Percentiles rank a stretch among this genome's conserved stretches.
These are phyloP conservation scores for Crossocerus cetratus DNA, from an alignment of 2,888 invertebrate species.

Conservation along the genomic window DNA sequence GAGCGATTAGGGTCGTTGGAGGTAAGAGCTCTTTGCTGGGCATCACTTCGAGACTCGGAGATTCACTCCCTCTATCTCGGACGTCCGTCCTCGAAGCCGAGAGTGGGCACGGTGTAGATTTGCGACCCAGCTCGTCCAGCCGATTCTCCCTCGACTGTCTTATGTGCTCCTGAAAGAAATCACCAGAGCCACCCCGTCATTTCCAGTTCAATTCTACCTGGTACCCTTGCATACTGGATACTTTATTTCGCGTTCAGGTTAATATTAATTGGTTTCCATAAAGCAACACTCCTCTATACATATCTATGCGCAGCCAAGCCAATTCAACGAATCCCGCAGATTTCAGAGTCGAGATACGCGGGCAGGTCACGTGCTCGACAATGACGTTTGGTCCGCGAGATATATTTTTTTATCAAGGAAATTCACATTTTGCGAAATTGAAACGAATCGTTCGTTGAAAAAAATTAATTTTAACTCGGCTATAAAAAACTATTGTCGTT, in stretches of 20 bases:
- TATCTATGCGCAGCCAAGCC: too few relatives aligned
- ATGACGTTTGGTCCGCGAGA: too few relatives aligned
- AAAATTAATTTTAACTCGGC: slow-evolving; percentile 22
- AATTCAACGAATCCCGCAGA: too few relatives aligned
- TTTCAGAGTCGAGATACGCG: too few relatives aligned
- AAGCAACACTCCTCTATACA: too few relatives aligned
- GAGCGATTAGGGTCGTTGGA: slow-evolving; percentile 57
- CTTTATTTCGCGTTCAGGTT: too few relatives aligned
- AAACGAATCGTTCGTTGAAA: background rate
- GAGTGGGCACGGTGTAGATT: slow-evolving; percentile 69
- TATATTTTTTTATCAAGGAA: too few relatives aligned
- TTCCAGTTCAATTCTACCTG: background rate
- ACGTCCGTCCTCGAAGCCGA: slow-evolving; percentile 66
- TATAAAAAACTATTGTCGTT: slow-evolving; percentile 7
- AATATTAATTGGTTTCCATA: too few relatives aligned
- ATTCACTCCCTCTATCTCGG: slow-evolving; percentile 68
- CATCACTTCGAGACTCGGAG: slow-evolving; percentile 70
- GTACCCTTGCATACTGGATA: too few relatives aligned
- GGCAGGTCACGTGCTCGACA: too few relatives aligned
- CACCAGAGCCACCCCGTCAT: slow-evolving; percentile 7
- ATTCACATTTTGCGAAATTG: too few relatives aligned
- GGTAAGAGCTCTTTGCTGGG: slow-evolving; percentile 70
- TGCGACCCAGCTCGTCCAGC: slow-evolving; percentile 82
- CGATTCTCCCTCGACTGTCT: slow-evolving; percentile 89
- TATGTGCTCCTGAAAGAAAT: slow-evolving; percentile 82